Conservation (phyloP, 2,113 vertebrate species). For the Globicephala melas region DNA sequence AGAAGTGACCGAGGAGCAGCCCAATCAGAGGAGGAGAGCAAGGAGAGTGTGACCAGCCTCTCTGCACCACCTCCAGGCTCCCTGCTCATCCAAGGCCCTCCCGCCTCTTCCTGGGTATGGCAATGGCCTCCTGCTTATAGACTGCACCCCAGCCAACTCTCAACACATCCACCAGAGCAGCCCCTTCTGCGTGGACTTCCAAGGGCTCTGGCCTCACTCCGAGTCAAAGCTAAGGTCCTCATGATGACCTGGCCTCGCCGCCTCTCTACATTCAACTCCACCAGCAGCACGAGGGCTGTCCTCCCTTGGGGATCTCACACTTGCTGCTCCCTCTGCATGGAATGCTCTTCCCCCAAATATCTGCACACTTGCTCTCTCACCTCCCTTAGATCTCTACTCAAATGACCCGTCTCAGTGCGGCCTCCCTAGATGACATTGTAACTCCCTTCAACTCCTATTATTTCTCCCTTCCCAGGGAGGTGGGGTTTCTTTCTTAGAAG, state of each 20-base stretch:
- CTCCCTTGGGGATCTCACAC: not conserved
- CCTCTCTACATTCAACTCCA: not conserved
- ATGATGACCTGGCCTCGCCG: not conserved
- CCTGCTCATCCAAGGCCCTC: not conserved
- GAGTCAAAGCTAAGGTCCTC: not conserved
- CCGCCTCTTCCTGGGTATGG: not conserved
- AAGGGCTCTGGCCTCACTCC: not conserved
- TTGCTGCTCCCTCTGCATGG: not conserved
- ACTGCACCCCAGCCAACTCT: too few relatives aligned
- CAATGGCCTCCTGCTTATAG: not conserved
- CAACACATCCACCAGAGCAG: not conserved
- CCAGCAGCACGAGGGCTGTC: rapidly evolving
- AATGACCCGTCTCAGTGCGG: not conserved
- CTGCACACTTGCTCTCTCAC: not conserved
- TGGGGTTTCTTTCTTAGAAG: not conserved
- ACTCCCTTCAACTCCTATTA: not conserved
- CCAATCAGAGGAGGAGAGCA: not conserved
- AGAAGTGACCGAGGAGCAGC: rapidly evolving
- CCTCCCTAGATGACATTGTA: not conserved
- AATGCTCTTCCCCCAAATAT: not conserved
- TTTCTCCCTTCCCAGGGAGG: not conserved
- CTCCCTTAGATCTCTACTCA: not conserved
- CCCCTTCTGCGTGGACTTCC: too few relatives aligned
- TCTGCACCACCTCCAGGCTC: not conserved
- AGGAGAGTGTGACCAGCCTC: rapidly evolving